These are phyloP conservation scores for Acleris literana DNA, from an alignment of 2,888 invertebrate genomes.

Conservation along the genomic window DNA sequence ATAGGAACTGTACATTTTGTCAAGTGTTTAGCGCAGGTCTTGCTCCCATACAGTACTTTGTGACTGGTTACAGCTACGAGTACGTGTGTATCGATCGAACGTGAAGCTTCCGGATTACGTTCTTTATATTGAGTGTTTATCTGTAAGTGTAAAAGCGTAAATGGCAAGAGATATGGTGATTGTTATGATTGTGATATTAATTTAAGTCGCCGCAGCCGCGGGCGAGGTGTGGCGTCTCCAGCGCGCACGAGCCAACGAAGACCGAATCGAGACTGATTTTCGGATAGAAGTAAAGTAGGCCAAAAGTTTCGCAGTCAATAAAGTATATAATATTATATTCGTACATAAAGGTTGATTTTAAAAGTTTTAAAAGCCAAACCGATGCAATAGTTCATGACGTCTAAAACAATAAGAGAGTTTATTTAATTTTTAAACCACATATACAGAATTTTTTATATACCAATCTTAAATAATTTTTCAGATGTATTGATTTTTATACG, in stretches of 20 bases:
- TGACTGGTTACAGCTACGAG: not conserved
- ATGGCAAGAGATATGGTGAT: constrained; percentile 55
- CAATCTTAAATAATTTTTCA: constrained; percentile 81
- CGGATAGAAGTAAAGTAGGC: constrained; percentile 78
- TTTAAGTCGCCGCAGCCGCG: constrained; percentile 65
- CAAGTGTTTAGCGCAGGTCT: constrained; percentile 9
- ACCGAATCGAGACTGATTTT: constrained; percentile 80
- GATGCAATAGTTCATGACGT: constrained; percentile 76
- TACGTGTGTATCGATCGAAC: not conserved
- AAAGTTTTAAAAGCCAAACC: constrained; percentile 75
- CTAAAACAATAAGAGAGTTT: constrained; percentile 78
- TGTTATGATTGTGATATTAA: constrained; percentile 80
- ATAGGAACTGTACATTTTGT: constrained; percentile 28
- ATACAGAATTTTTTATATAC: constrained; percentile 82
- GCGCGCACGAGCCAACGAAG: constrained; percentile 67
- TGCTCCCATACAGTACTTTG: constrained; percentile 7
- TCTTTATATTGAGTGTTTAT: constrained; percentile 10
- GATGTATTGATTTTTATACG: constrained; percentile 83
- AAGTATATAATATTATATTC: constrained; percentile 47
- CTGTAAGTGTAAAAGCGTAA: constrained; percentile 40
- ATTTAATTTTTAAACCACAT: constrained; percentile 81
- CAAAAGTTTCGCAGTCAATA: constrained; percentile 76
- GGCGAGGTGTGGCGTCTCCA: constrained; percentile 55
- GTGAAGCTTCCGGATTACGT: not conserved
- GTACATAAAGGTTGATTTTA: constrained; percentile 69